phyloP scores from a whole-genome alignment of 2,888 invertebrate species.

The Acholoe squamosa region DNA sequence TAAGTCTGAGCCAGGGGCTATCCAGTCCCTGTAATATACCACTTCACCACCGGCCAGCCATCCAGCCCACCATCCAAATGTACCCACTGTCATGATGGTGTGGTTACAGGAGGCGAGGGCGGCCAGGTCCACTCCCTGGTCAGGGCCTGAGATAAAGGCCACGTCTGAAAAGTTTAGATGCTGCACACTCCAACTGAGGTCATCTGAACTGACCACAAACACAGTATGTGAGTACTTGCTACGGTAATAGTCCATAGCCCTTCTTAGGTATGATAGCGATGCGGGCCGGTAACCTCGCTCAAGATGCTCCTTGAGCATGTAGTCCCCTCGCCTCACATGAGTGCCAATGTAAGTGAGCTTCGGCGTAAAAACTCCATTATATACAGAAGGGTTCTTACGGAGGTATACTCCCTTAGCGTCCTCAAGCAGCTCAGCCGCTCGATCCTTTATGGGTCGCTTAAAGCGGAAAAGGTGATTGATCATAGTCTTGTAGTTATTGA shows the following conservation, averaged over 20 bases:
- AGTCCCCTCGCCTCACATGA: slow-evolving; percentile 61
- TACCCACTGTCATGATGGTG: slow-evolving; percentile 65
- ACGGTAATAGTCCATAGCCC: slow-evolving; percentile 64
- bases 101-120: slow-evolving; percentile 63
- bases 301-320: slow-evolving; percentile 49
- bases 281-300: slow-evolving; percentile 62
- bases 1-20: slow-evolving; percentile 52
- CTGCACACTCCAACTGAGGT: slow-evolving; percentile 48
- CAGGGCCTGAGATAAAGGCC: slow-evolving; percentile 19
- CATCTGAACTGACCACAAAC: slow-evolving; percentile 63
- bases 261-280: slow-evolving; percentile 48
- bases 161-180: slow-evolving; percentile 46
- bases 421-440: slow-evolving; percentile 32
- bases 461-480: slow-evolving; percentile 64
- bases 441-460: slow-evolving; percentile 6
- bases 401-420: neutral
- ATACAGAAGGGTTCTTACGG: slow-evolving; percentile 25
- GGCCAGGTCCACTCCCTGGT: slow-evolving; percentile 60
- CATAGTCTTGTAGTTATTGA: slow-evolving; percentile 60
- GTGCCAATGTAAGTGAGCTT: slow-evolving; percentile 57
- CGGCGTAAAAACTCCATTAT: slow-evolving; percentile 2
- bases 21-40: slow-evolving; percentile 60
- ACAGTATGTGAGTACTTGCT: slow-evolving; percentile 34
- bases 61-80: slow-evolving; percentile 65
- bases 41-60: slow-evolving; percentile 64